These are phyloP conservation scores for Hydrozoanthus tunicans DNA, from an alignment of 64 coral and sea anemone species.

Conservation along the genomic window DNA sequence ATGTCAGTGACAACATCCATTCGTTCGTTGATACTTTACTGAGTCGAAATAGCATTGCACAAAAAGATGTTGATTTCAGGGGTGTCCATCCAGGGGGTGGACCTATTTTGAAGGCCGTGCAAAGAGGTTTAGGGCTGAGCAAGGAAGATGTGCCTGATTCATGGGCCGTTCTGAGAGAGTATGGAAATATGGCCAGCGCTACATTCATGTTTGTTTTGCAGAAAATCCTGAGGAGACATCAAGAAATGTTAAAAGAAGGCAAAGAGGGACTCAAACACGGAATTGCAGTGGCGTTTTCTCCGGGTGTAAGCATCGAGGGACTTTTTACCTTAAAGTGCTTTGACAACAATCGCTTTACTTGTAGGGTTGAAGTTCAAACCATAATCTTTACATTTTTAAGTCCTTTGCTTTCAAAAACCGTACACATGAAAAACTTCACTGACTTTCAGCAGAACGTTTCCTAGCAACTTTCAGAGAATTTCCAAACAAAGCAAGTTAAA, in stretches of 20 bases:
- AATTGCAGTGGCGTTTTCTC: not conserved
- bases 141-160: not conserved
- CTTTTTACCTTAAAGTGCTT: constrained; percentile 10
- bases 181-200: constrained; percentile 15
- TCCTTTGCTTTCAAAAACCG: too few species aligned
- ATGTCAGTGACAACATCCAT: not conserved
- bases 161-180: constrained; percentile 22
- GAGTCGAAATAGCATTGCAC: constrained; percentile 1
- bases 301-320: constrained; percentile 29
- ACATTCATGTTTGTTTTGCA: constrained; percentile 11
- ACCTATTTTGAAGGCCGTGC: constrained; percentile 16
- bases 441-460: too few species aligned
- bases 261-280: constrained; percentile 2
- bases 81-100: constrained; percentile 27
- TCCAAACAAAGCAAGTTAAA: too few species aligned
- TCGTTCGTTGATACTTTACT: constrained; percentile 5
- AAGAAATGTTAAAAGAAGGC: constrained; percentile 4
- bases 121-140: constrained; percentile 16
- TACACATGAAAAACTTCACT: too few species aligned
- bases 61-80: constrained; percentile 19
- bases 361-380: too few species aligned
- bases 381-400: too few species aligned
- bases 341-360: not conserved
- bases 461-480: too few species aligned
- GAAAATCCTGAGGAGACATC: constrained; percentile 14